Percentiles rank a stretch among this genome's conserved stretches.
These are phyloP conservation scores for Penelope pileata DNA, from an alignment of 2,113 vertebrate species.

Conservation along the genomic window DNA sequence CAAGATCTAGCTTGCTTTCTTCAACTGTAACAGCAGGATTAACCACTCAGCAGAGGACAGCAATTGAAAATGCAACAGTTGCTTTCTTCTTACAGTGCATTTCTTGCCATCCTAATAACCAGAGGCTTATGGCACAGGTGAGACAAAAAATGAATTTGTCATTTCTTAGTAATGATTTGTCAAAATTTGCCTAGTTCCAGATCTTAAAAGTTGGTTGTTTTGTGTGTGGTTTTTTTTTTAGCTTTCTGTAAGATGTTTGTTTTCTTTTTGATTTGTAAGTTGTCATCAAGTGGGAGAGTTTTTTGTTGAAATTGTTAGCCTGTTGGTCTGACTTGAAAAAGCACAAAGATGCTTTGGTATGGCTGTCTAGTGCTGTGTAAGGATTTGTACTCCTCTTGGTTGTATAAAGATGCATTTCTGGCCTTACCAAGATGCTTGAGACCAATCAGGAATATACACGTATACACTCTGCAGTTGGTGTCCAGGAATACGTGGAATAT, in stretches of 20 bases:
- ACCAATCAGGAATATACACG: too few relatives aligned
- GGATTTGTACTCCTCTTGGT: not conserved
- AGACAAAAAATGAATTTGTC: not conserved
- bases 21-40: conserved; percentile 81
- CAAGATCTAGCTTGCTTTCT: conserved; percentile 82
- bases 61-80: conserved; percentile 95
- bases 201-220: not conserved
- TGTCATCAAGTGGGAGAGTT: not conserved
- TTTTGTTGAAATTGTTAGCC: not conserved
- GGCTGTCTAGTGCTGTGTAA: rapidly evolving
- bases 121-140: conserved; percentile 98
- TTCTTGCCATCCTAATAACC: conserved; percentile 97
- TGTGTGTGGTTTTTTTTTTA: not conserved
- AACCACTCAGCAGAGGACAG: conserved; percentile 95
- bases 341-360: not conserved
- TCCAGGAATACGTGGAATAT: not conserved
- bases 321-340: not conserved
- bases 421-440: not conserved
- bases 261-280: not conserved
- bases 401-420: not conserved
- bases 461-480: not conserved
- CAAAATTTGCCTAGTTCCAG: not conserved
- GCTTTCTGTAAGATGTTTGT: not conserved
- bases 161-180: not conserved
- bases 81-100: conserved; percentile 98